Base-by-base conservation (phyloP, 2,888 invertebrate genomes). In the Cistogaster globosa region DNA sequence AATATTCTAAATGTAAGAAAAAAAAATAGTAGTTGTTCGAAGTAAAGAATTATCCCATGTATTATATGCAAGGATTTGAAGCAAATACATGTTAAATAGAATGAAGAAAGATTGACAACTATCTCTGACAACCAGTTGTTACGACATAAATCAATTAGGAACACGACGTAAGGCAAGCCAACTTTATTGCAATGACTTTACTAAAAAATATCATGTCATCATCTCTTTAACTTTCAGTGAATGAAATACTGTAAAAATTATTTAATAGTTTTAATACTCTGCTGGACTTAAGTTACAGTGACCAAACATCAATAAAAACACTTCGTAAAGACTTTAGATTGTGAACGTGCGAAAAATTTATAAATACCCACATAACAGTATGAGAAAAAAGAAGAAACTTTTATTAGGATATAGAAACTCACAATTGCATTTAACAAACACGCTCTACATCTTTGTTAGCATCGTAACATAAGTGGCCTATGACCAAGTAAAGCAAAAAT, bases 261-360 rank as follows among this genome's bases (percentile, higher is more conserved):
- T 16, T 36, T 38, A 11, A 60, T 26, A 26, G 22, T 1, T 26
- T 57, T 45, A 57, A 18, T 5, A 8, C 14, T 63, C 74, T 74
- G 74, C 3, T 22, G 5, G 42, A 1, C 55, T 22, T 58, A 32
- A 20, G 45, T 38, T 51, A 18, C 48, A 68, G 20, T 77, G 32
- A 48, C 65, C 67, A 76, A 76, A 18, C 51, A 79, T 72, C 65
- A 79, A 67, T 82, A 60, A 65, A 82, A 82, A 83, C 67, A 53
- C 75, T 77, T 78, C 20, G 63, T 67, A 63, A 26, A 32, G 67
- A 72, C 78, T 67, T 45, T 60, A 55, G 72, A 78, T 78, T 74
- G 57, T 36, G 62, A 68, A 83, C 78, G 83, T 83, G 83, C 78
- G 83, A 83, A 83, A 83, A 83, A 78, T 72, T 32, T 55, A 22